Evolutionary conservation across 2,113 vertebrate species (phyloP), one percentile per base, ranked within the genome.

Genomic region (Rhombomys opimus): DNA sequence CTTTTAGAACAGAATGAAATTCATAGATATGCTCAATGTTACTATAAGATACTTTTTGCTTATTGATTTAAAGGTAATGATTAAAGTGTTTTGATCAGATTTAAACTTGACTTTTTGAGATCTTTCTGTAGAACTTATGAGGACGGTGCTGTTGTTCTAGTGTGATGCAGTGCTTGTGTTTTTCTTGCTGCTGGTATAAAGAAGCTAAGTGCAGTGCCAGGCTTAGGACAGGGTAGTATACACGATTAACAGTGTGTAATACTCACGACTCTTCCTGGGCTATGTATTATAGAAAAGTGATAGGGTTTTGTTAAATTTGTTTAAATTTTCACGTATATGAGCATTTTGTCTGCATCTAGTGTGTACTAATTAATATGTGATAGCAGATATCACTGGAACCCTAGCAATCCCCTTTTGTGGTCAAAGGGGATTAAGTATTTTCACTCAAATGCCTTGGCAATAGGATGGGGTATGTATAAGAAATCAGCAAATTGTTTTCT

Each of bases 111-210:
- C 59, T 30, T 85, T 85, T 27, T 84, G 52, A 81, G 18, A 23
- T 87, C 23, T 57, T 94, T 84, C 15, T 92, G 14, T 93, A 82
- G 52, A 96, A 50, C 65, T 96, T 23, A 89, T 82, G 76, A 72
- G 32, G 59, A 72, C 5, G 54, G 46, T 68, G 30, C 35, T 93
- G n/a, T n/a, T 7, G 6, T 59, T 73, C 15, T 52, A 78, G n/a
- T 50, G 9, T 54, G 52, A 41, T 76, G 38, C 20, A 20, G 54
- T 35, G 13, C 73, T 68, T 23, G 22, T 25, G 32, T 76, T 75
- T 76, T 35, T 38, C 41, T 70, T 85, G 54, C 73, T 70, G 17
- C 80, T 86, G 41, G 35, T 59, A 2, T 85, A 27, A 13, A 78
- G 20, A 59, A 25, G 14, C 6, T 25, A 10, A 12, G 22, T 92